Evolutionary conservation across 2,113 vertebrate genomes (phyloP).

Genomic region (Centropus unirufus): DNA sequence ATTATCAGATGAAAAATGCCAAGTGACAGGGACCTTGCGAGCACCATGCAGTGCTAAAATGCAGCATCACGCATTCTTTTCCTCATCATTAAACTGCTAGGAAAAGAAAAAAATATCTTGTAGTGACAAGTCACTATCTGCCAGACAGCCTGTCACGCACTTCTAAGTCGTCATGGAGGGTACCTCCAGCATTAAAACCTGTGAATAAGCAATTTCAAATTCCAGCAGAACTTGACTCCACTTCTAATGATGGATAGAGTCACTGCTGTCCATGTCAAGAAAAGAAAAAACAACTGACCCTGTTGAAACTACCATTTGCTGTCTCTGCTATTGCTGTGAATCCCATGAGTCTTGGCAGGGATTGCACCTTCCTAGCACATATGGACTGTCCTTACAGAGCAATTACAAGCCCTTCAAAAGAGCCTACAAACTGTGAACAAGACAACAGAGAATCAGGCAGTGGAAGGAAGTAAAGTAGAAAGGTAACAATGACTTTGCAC

Average conservation of each 20-base stretch:
- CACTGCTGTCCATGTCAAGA: not conserved
- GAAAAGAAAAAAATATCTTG: not conserved
- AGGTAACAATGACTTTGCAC: not conserved
- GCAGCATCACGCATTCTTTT: rapidly evolving
- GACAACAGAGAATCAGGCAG: not conserved
- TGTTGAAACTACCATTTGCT: not conserved
- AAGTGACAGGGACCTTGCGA: not conserved
- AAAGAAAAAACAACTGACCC: not conserved
- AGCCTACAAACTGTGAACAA: not conserved
- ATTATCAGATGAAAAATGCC: not conserved
- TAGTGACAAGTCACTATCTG: not conserved
- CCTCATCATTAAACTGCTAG: not conserved
- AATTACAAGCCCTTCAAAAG: not conserved
- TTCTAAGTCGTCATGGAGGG: not conserved
- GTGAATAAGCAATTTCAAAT: not conserved
- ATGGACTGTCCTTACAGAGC: rapidly evolving
- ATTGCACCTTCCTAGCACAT: not conserved
- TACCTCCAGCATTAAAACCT: not conserved
- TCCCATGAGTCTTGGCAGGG: rapidly evolving
- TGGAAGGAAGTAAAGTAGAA: not conserved
- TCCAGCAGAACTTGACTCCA: not conserved
- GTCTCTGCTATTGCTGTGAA: not conserved
- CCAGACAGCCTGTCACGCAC: not conserved
- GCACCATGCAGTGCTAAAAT: not conserved
- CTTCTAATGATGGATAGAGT: not conserved